These are phyloP conservation scores for Oceanodroma tethys DNA, from an alignment of 2,113 vertebrate genomes.

Conservation along the genomic window DNA sequence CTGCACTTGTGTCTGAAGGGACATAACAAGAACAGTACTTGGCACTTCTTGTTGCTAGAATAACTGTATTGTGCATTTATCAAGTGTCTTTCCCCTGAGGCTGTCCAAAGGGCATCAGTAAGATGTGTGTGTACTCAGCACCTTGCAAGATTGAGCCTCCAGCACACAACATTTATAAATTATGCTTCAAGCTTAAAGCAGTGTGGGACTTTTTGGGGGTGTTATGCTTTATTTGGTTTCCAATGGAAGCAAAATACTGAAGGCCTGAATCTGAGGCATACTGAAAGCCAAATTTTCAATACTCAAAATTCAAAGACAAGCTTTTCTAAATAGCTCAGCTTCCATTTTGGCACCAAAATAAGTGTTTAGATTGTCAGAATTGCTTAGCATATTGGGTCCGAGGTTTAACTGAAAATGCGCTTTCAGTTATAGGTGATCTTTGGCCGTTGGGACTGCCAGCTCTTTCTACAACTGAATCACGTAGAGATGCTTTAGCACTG, in stretches of 20 bases:
- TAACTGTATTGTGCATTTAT: slow-evolving; percentile 12
- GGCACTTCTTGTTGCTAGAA: slow-evolving; percentile 36
- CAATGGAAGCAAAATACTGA: not conserved
- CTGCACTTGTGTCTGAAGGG: slow-evolving; percentile 35
- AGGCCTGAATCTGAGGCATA: not conserved
- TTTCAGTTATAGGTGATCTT: not conserved
- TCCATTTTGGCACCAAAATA: not conserved
- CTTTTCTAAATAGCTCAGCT: not conserved
- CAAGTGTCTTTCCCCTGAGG: slow-evolving; percentile 7
- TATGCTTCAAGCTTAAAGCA: not conserved
- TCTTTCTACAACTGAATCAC: not conserved
- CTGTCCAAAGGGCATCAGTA: slow-evolving; percentile 24
- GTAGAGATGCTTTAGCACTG: not conserved
- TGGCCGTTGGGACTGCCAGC: not conserved
- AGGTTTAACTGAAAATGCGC: not conserved
- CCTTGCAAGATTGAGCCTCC: not conserved
- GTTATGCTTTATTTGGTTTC: not conserved
- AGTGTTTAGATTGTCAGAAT: not conserved
- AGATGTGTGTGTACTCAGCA: slow-evolving; percentile 27
- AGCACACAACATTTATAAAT: slow-evolving; percentile 27
- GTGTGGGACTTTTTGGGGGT: not conserved
- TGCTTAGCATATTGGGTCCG: not conserved
- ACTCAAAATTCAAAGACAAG: not conserved
- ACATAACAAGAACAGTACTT: slow-evolving; percentile 11
- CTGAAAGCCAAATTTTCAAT: not conserved